A percentile compares a stretch with the other conserved stretches of the same genome.
phyloP scores from a whole-genome alignment of 2,113 vertebrate species.

The Alces alces region DNA sequence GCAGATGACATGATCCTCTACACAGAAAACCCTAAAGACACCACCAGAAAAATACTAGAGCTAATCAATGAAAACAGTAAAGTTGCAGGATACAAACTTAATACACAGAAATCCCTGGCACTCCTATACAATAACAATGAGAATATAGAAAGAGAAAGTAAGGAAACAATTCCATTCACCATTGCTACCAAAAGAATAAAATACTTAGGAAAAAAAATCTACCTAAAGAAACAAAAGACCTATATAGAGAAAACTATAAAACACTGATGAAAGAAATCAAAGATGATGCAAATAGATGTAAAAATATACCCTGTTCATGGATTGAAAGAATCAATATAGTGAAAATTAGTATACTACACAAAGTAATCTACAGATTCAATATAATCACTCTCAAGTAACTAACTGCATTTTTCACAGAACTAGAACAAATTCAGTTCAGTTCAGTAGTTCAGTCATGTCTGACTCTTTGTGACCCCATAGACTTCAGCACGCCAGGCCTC shows the following conservation, averaged over 20 bases:
- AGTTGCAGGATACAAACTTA: neutral
- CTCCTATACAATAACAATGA: neutral
- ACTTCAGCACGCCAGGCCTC: accelerated
- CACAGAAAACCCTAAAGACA: neutral
- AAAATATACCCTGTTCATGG: neutral
- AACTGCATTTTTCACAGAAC: neutral
- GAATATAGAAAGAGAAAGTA: neutral
- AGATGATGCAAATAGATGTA: neutral
- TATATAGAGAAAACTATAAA: neutral
- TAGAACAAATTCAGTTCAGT: neutral
- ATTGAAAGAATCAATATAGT: neutral
- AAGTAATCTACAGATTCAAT: neutral
- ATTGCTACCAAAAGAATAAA: neutral
- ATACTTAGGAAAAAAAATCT: neutral
- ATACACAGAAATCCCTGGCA: neutral
- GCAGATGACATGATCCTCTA: neutral
- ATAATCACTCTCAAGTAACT: neutral
- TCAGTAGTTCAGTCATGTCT: neutral
- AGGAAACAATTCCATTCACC: neutral
- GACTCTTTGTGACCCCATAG: neutral
- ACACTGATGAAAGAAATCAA: neutral
- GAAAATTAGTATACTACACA: neutral
- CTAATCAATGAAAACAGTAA: neutral
- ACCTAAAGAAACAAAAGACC: neutral
- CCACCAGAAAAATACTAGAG: neutral